phyloP scores from a whole-genome alignment of 37 sponge, comb jelly and placozoan species.

The Agelas oroides region DNA sequence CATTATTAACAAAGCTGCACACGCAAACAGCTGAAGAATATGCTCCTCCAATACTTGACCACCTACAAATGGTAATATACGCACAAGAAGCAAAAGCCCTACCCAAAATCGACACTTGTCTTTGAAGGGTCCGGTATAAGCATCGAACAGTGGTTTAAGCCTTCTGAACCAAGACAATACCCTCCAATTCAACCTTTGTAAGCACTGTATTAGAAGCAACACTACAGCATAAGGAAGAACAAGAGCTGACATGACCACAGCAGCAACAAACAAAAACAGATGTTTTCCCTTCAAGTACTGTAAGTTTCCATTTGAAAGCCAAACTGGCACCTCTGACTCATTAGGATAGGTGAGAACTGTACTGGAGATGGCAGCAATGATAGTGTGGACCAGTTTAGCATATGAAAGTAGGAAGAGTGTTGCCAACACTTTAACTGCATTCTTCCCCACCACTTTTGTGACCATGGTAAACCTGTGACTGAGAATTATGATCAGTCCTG shows the following conservation, averaged over 20 bases:
- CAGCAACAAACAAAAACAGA: slow-evolving; percentile 11
- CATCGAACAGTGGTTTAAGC: slow-evolving; percentile 35
- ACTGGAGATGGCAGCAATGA: not conserved
- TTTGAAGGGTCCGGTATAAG: slow-evolving; percentile 44
- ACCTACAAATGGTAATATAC: slow-evolving; percentile 8
- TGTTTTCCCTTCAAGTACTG: slow-evolving; percentile 8
- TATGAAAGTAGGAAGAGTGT: slow-evolving; percentile 4
- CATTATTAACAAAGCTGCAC: no score
- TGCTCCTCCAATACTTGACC: no score
- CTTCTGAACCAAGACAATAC: slow-evolving; percentile 5
- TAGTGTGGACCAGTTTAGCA: not conserved
- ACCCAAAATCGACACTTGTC: slow-evolving; percentile 29
- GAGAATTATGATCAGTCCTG: not conserved
- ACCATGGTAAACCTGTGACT: no score
- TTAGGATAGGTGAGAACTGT: no score
- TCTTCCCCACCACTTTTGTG: not conserved
- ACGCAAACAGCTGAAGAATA: no score
- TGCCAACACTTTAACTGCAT: slow-evolving; percentile 5
- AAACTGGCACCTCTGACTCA: not conserved
- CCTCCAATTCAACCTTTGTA: slow-evolving; percentile 15
- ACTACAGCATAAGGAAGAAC: slow-evolving; percentile 31
- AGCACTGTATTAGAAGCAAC: slow-evolving; percentile 10
- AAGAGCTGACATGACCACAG: not conserved
- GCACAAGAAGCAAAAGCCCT: slow-evolving; percentile 24
- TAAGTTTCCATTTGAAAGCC: no score